Base-by-base conservation (phyloP, 2,888 invertebrate genomes). In the Nomada ferruginata region DNA sequence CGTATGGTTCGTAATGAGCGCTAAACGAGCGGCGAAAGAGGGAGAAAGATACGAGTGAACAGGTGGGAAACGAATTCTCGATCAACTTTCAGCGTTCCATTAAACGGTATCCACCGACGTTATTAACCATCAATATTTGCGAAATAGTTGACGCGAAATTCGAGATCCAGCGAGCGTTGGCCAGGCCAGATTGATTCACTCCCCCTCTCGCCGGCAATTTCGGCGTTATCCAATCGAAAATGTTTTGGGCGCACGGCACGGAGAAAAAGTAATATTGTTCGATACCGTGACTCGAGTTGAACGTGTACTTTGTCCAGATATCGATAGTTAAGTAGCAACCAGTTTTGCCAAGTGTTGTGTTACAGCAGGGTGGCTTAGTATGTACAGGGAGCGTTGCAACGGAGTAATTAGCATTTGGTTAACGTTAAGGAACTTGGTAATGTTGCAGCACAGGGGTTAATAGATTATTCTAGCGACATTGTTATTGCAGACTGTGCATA, bases 81-180 rank as follows among this genome's bases (percentile, higher is more conserved):
- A 83, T 81, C 76, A 76, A 82, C 76, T 81, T 81, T 73, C 68
- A 72, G 72, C 76, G 64, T 81, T 76, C 81, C 81, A 81, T 81
- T 70, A 76, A 82, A 70, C 82, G 73, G 72, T 72, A 80, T 80
- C 82, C 69, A 80, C 69, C 76, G 72, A 65, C 73, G 73, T 81
- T 81, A 82, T 82, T 82, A 82, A 82, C 82, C 82, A 76, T 76
- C 82, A 72, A 81, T 81, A 81, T 82, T 81, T 82, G 81, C 72
- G 75, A 81, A 73, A 80, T 82, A 81, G 81, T 81, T 70, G 72
- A 82, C 69, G 81, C 59, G 76, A 76, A 82, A 81, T 76, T 76
- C 76, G 66, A 80, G 70, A 70, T 70, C 60, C 60, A 29, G 18
- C 68, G 26, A 23, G 65, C 59, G 69, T 52, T 42, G 59, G 64